Evolutionary conservation across 2,888 invertebrate species (phyloP), one percentile per base, ranked within the genome.

Genomic region (Colostygia pectinataria): DNA sequence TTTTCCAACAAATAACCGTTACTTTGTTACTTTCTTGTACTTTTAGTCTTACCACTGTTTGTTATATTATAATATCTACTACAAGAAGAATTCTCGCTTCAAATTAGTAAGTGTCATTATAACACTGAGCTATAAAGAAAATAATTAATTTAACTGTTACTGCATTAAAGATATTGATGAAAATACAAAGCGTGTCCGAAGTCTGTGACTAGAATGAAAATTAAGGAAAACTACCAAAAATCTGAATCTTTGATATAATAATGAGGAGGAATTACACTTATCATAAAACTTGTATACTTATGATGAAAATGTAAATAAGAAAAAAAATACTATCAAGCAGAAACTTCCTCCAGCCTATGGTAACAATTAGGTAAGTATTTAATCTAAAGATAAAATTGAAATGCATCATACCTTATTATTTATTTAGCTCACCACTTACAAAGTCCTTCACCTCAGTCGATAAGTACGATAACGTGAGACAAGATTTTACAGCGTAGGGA

Each of bases 1-100:
- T 82, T 84, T 75, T 84, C 85, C 75, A 84, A 88, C 82, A 83
- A 81, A 85, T 85, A 85, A 84, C 81, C 81, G 60, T 67, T 80
- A 52, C 25, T 20, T 61, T 68, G 12, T 4, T 9, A 68, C 4
- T 65, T 63, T 65, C 61, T 82, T 84, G 83, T 83, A 85, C 81
- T 83, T 74, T 79, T 65, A 69, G 63, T 74, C 68, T 75, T 68
- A 71, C 69, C 60, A 65, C 66, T 69, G 57, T 66, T 63, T 65
- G 63, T 69, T 72, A 69, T 61, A 66, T 67, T 66, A 69, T 52
- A 57, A 59, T 58, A 61, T 67, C 61, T 66, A 64, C n/a, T n/a
- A n/a, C n/a, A n/a, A n/a, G n/a, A n/a, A n/a, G n/a, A 65, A 57
- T 55, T 58, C 57, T 50, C 43, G 44, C 40, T 44, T 44, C 12